Evolutionary conservation across 2,888 invertebrate species (phyloP).

Genomic region (Cylindroiulus punctatus): DNA sequence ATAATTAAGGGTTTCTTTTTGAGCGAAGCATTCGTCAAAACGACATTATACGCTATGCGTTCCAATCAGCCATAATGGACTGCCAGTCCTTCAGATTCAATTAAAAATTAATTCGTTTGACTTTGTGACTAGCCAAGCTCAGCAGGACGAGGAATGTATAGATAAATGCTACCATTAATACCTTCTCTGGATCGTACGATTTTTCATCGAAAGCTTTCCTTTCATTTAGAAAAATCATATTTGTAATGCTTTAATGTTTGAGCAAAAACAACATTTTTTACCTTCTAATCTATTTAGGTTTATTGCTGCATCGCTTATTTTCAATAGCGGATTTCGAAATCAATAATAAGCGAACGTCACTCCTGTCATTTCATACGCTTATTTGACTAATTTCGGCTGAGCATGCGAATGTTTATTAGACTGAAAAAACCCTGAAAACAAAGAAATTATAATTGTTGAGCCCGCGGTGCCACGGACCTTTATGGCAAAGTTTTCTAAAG

Average conservation of each 20-base stretch:
- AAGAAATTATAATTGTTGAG: background rate
- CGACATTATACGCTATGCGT: background rate
- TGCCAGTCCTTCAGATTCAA: constrained; percentile 1
- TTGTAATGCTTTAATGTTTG: background rate
- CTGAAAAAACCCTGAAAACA: background rate
- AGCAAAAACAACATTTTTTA: background rate
- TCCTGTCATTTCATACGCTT: background rate
- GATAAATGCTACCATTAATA: background rate
- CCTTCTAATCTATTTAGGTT: background rate
- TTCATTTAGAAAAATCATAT: background rate
- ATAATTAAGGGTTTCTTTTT: background rate
- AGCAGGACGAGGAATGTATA: constrained; percentile 1
- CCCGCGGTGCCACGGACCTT: background rate
- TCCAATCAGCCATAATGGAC: background rate
- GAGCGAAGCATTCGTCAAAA: background rate
- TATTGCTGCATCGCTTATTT: background rate
- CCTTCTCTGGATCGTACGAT: background rate
- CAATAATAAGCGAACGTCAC: background rate
- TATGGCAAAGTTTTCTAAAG: background rate
- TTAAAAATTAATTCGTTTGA: background rate
- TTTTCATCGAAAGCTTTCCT: background rate
- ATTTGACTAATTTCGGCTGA: constrained; percentile 15
- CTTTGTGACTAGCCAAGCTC: background rate
- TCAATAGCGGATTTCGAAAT: constrained; percentile 9
- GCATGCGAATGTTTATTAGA: background rate